These are phyloP conservation scores for Agrypnia vestita DNA, from an alignment of 1,140 invertebrate genomes.

Conservation along the genomic window DNA sequence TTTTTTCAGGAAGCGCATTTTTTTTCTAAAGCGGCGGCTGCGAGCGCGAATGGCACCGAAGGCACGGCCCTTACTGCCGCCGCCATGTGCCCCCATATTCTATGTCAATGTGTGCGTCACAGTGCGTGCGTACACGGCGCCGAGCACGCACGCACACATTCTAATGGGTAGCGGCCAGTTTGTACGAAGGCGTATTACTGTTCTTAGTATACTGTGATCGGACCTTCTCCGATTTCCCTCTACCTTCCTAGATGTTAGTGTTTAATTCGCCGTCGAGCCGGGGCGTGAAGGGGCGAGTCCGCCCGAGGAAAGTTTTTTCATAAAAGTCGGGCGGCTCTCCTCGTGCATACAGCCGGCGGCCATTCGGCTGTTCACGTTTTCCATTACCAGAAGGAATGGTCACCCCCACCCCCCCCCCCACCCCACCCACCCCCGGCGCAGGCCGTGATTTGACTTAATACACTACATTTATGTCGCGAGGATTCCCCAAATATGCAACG, in stretches of 20 bases:
- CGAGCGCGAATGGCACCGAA: too few relatives aligned
- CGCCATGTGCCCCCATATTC: too few relatives aligned
- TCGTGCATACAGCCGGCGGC: slow-evolving; percentile 14
- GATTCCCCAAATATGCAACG: slow-evolving; percentile 1
- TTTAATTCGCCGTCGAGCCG: slow-evolving; percentile 10
- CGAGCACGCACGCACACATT: too few relatives aligned
- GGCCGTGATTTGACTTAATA: slow-evolving; percentile 22
- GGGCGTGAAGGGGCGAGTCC: slow-evolving; percentile 4
- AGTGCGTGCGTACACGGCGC: too few relatives aligned
- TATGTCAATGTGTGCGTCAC: too few relatives aligned
- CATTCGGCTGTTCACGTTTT: slow-evolving; percentile 24
- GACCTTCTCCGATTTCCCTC: background rate
- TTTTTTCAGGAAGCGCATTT: too few relatives aligned
- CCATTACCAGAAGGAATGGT: slow-evolving; percentile 20
- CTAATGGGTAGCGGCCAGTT: too few relatives aligned
- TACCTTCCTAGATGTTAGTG: background rate
- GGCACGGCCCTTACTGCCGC: too few relatives aligned
- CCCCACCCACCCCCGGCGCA: background rate
- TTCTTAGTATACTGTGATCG: background rate
- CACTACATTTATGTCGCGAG: slow-evolving; percentile 1
- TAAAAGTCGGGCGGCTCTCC: slow-evolving; percentile 18
- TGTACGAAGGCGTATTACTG: too few relatives aligned
- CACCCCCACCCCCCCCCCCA: background rate
- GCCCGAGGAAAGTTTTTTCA: slow-evolving; percentile 13
- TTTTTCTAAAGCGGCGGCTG: too few relatives aligned